Conservation (phyloP, 2,113 vertebrate genomes). For the Pundamilia nyererei region DNA sequence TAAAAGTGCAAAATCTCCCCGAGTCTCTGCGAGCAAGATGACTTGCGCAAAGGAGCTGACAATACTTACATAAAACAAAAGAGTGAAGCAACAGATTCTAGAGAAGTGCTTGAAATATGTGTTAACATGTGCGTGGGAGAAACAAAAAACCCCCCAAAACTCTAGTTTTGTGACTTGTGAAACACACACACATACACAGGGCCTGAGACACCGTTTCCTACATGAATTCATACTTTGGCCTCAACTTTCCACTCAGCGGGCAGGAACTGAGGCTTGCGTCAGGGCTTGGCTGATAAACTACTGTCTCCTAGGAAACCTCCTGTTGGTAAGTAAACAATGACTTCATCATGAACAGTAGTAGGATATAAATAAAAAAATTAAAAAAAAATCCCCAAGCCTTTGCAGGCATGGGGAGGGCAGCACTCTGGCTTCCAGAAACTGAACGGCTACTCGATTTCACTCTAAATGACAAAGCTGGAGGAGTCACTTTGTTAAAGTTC, state of each 20-base stretch:
- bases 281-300: conserved; percentile 69
- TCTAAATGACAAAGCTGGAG: not conserved
- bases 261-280: conserved; percentile 65
- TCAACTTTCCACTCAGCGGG: conserved; percentile 56
- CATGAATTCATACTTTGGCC: conserved; percentile 59
- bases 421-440: conserved; percentile 19
- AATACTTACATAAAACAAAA: not conserved
- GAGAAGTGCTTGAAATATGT: not conserved
- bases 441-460: not conserved
- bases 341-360: conserved; percentile 59
- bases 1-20: not conserved
- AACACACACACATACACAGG: not conserved
- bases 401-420: conserved; percentile 21
- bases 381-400: conserved; percentile 8
- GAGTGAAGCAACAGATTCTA: not conserved
- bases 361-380: not conserved
- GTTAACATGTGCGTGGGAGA: not conserved
- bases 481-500: not conserved
- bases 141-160: conserved; percentile 6
- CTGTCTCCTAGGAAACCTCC: conserved; percentile 72
- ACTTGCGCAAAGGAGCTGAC: not conserved
- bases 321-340: conserved; percentile 77
- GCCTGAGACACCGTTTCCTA: conserved; percentile 40
- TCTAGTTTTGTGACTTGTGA: conserved; percentile 24
- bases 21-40: not conserved